Percentiles rank a stretch among this genome's conserved stretches.
Evolutionary conservation across 2,888 invertebrate genomes (phyloP).

Genomic region (Rambutsinella grinnellia): DNA sequence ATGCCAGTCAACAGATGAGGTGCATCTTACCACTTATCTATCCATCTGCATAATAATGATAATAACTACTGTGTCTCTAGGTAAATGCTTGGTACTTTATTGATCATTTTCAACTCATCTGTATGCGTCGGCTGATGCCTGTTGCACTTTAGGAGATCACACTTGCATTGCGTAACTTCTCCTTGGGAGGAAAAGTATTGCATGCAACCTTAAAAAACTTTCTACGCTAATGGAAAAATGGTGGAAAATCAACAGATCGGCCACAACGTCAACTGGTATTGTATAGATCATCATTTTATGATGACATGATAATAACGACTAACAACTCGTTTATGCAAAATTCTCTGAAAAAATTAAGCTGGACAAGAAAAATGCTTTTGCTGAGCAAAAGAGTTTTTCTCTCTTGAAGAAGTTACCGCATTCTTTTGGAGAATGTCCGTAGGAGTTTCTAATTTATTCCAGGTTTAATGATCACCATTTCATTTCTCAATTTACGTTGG

Average conservation of each 20-base stretch:
- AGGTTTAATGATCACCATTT: conserved; percentile 4
- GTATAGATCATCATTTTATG: background rate
- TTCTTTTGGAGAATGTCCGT: too few relatives aligned
- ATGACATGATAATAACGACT: background rate
- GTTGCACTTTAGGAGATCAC: background rate
- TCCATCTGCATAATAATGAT: background rate
- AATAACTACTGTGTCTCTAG: background rate
- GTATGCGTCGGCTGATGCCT: background rate
- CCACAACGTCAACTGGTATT: background rate
- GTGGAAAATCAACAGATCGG: background rate
- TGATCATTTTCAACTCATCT: background rate
- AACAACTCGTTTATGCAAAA: background rate
- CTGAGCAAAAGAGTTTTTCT: too few relatives aligned
- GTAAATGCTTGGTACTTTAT: background rate
- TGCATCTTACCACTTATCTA: background rate
- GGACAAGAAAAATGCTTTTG: background rate
- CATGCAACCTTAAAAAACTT: too few relatives aligned
- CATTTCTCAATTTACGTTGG: conserved; percentile 44
- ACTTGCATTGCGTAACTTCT: background rate
- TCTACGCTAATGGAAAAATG: background rate
- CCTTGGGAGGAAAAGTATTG: too few relatives aligned
- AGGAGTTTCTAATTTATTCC: background rate
- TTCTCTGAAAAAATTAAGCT: background rate
- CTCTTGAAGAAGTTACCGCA: background rate
- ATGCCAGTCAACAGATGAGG: background rate